A percentile compares a stretch with the other conserved stretches of the same genome.
These are phyloP conservation scores for Picus viridis DNA, from an alignment of 2,797 vertebrate genomes.

Conservation along the genomic window DNA sequence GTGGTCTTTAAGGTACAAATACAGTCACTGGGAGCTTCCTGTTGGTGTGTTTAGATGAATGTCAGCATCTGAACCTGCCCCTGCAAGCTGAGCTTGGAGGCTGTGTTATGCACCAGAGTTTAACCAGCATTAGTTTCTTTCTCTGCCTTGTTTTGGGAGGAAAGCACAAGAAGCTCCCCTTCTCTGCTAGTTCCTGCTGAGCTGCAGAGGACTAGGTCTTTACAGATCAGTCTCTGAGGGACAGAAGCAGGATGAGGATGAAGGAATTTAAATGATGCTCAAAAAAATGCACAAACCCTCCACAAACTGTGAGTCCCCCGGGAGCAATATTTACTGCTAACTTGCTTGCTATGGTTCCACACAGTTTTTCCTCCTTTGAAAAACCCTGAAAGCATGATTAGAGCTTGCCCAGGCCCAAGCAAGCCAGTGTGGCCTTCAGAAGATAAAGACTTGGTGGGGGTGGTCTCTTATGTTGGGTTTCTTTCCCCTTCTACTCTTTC, in stretches of 20 bases:
- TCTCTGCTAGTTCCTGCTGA: neutral
- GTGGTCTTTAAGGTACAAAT: neutral
- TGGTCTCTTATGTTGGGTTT: neutral
- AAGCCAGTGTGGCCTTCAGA: slow-evolving; percentile 42
- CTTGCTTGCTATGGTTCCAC: neutral
- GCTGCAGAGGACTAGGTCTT: neutral
- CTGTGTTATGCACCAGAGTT: neutral
- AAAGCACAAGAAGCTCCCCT: neutral
- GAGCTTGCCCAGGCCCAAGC: neutral
- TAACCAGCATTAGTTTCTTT: neutral
- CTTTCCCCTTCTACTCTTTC: neutral
- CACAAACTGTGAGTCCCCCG: neutral
- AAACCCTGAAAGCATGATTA: slow-evolving; percentile 11
- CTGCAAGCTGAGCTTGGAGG: neutral
- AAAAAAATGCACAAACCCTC: neutral
- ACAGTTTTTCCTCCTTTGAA: slow-evolving; percentile 27
- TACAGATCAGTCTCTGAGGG: neutral
- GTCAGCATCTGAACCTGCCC: neutral
- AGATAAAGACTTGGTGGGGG: slow-evolving; percentile 4
- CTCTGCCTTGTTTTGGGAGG: neutral
- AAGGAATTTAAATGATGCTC: neutral
- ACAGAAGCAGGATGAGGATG: neutral
- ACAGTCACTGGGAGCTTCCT: neutral
- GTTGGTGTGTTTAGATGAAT: neutral
- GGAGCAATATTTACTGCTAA: neutral